Conservation (phyloP, 2,113 vertebrate species). For the Dipodomys spectabilis region DNA sequence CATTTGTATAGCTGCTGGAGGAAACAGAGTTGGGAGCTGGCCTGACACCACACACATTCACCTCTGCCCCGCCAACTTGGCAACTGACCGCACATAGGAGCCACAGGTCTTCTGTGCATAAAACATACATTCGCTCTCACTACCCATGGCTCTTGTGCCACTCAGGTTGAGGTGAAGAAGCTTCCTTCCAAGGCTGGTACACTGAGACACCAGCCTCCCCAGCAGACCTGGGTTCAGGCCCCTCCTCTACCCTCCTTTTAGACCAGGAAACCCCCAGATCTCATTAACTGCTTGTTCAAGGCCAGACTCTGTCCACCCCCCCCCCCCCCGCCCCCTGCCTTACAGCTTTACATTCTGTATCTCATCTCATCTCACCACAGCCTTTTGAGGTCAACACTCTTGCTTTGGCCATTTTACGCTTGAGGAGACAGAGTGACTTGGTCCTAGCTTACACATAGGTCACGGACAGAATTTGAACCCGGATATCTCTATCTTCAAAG, state of each 20-base stretch:
- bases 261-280: neutral
- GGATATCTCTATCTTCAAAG: neutral
- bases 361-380: neutral
- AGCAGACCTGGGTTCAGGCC: neutral
- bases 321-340: too few species aligned
- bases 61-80: neutral
- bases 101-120: neutral
- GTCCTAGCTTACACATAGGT: neutral
- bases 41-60: neutral
- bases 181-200: neutral
- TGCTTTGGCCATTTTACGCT: neutral
- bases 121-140: neutral
- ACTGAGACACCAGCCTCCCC: neutral
- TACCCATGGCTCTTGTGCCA: neutral
- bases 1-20: too few species aligned
- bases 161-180: neutral
- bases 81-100: neutral
- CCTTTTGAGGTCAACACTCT: neutral
- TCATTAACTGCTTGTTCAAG: neutral
- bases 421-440: neutral
- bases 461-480: neutral
- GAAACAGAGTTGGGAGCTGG: neutral
- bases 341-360: neutral
- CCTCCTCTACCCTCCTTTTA: neutral
- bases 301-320: neutral